Evolutionary conservation across 2,797 vertebrate genomes (phyloP).

Genomic region (Danio tinwini): DNA sequence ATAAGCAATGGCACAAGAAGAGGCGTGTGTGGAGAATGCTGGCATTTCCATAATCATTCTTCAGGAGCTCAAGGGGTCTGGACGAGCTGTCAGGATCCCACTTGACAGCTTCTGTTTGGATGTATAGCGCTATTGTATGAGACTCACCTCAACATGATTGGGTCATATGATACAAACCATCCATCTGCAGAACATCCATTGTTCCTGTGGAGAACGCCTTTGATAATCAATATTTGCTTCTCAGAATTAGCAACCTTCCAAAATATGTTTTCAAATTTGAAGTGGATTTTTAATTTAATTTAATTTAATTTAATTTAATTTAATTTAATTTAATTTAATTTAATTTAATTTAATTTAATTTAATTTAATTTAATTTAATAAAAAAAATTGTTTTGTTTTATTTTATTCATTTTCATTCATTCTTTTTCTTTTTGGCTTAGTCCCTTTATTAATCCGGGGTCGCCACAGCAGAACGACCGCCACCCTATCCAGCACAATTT

Average conservation of each 20-base stretch:
- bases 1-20: constrained; percentile 32
- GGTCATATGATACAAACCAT: constrained; percentile 36
- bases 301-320: no score
- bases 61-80: constrained; percentile 28
- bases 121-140: constrained; percentile 23
- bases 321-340: no score
- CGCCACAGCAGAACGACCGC: no score
- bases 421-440: no score
- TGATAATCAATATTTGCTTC: constrained; percentile 32
- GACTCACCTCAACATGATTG: constrained; percentile 35
- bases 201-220: constrained; percentile 20
- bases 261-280: neutral
- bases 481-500: no score
- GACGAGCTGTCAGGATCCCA: constrained; percentile 18
- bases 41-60: constrained; percentile 47
- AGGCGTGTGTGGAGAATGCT: constrained; percentile 36
- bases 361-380: no score
- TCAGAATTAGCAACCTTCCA: neutral
- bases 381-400: no score
- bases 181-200: constrained; percentile 38
- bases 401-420: no score
- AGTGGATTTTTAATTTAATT: no score
- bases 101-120: constrained; percentile 37
- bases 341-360: no score
- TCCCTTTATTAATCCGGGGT: no score